Evolutionary conservation across 2,113 vertebrate species (phyloP).

Genomic region (Coreoperca whiteheadi): DNA sequence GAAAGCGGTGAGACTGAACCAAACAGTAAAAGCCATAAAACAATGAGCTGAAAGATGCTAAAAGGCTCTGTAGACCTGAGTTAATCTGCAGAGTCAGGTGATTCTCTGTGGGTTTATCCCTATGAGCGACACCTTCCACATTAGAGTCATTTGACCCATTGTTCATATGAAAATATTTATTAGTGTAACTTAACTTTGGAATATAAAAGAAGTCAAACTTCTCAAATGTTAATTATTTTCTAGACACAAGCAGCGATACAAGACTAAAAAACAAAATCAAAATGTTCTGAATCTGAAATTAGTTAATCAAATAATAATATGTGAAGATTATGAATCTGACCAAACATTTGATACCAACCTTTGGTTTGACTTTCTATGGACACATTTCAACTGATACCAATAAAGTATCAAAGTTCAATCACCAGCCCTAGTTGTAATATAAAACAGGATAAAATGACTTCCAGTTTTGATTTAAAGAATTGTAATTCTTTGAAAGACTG

Average conservation of each 20-base stretch:
- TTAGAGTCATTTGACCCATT: too few relatives aligned
- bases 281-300: not conserved
- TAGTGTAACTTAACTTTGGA: too few relatives aligned
- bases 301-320: not conserved
- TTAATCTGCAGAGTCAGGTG: too few relatives aligned
- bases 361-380: not conserved
- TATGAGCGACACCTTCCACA: too few relatives aligned
- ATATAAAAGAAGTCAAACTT: not conserved
- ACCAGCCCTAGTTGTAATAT: not conserved
- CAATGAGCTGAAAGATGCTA: too few relatives aligned
- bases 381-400: not conserved
- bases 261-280: not conserved
- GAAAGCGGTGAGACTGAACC: not conserved
- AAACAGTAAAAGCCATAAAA: too few relatives aligned
- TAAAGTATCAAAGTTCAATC: not conserved
- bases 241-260: not conserved
- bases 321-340: not conserved
- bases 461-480: not conserved
- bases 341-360: not conserved
- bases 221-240: too few relatives aligned
- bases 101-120: too few relatives aligned
- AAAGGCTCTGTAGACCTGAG: too few relatives aligned
- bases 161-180: too few relatives aligned
- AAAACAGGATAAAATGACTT: not conserved
- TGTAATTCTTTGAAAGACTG: too few relatives aligned